Percentiles rank a stretch among this genome's conserved stretches.
phyloP scores from a whole-genome alignment of 2,113 vertebrate species.

The Paracanthobrama guichenoti region DNA sequence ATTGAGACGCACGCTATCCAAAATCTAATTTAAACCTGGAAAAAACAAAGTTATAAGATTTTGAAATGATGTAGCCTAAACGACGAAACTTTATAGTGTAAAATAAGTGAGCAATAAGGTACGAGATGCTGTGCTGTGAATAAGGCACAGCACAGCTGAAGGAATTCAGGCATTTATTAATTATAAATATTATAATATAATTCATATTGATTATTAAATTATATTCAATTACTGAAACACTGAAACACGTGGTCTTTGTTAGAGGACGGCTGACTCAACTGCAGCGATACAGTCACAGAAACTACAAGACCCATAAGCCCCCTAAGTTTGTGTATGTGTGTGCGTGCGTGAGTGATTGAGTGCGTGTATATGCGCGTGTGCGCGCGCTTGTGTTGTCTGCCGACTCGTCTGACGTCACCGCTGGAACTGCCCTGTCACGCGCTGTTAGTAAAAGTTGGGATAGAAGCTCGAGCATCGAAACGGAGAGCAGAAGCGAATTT shows the following conservation, averaged over 20 bases:
- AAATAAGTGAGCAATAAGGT: no score
- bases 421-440: constrained; percentile 81
- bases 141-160: no score
- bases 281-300: not conserved
- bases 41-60: not conserved
- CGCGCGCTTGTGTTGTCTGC: constrained; percentile 61
- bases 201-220: not conserved
- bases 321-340: constrained; percentile 26
- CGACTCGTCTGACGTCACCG: constrained; percentile 75
- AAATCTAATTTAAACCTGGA: not conserved
- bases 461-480: constrained; percentile 67
- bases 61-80: not conserved
- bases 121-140: no score
- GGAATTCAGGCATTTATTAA: no score
- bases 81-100: not conserved
- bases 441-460: constrained; percentile 85
- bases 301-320: constrained; percentile 60
- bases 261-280: not conserved
- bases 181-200: no score
- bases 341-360: constrained; percentile 27
- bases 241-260: not conserved
- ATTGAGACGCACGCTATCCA: no score
- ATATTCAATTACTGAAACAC: no score
- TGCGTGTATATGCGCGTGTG: constrained; percentile 5
- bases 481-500: constrained; percentile 53